A percentile compares a stretch with the other conserved stretches of the same genome.
Conservation (phyloP, 2,113 vertebrate genomes). For the Oncorhynchus kisutch region DNA sequence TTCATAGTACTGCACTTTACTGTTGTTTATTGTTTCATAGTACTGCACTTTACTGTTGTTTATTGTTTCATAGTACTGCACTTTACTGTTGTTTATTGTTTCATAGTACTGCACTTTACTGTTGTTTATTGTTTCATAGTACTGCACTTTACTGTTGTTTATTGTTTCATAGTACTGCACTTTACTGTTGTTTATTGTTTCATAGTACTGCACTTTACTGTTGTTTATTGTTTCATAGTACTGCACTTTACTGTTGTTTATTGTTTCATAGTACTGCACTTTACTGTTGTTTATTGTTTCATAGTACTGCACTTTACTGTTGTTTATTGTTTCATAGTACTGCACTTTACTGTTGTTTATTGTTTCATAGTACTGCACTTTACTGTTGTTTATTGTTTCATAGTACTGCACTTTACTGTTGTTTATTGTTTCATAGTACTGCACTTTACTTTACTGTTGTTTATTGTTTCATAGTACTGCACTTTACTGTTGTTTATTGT, state of each 20-base stretch:
- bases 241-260: too few relatives aligned
- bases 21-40: too few relatives aligned
- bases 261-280: constrained; percentile 42
- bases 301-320: too few relatives aligned
- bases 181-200: background rate
- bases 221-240: background rate
- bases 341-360: too few relatives aligned
- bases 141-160: background rate
- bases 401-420: too few relatives aligned
- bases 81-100: background rate
- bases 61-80: background rate
- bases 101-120: too few relatives aligned
- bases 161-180: too few relatives aligned
- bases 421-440: too few relatives aligned
- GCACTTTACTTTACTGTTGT: too few relatives aligned
- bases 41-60: background rate
- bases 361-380: constrained; percentile 47
- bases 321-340: too few relatives aligned
- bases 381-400: background rate
- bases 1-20: constrained; percentile 44
- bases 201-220: too few relatives aligned
- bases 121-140: constrained; percentile 32
- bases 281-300: too few relatives aligned
- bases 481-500: background rate
- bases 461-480: constrained; percentile 44